Evolutionary conservation across 2,888 invertebrate species (phyloP), one percentile per base, ranked within the genome.

Genomic region (Sarcophaga caerulescens): DNA sequence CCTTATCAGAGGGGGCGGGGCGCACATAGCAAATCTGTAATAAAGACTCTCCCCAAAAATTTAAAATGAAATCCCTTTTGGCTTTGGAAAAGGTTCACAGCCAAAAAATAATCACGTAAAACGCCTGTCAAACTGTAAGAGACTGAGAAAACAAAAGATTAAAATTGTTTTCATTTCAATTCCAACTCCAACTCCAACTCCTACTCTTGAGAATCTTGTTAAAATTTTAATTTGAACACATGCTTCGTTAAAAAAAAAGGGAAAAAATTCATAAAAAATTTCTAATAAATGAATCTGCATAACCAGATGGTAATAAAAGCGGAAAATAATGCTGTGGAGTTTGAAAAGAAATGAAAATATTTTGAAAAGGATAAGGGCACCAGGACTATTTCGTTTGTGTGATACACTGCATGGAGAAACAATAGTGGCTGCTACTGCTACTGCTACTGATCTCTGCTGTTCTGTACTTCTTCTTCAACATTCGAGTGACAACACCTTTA

Each of bases 201-300:
- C 68, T 65, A 52, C 12, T 63, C 44, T 19, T 14, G 19, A 52
- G 63, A 76, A 73, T 57, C 69, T 70, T 76, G 75, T 80, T 80
- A 75, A 80, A 77, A 80, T 84, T 84, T 84, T 84, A 79, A 84
- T 79, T 84, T 80, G 47, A 85, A 74, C 70, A 79, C 70, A 85
- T 83, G 71, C 57, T 68, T n/a, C 47, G 19, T 8, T 8, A 2
- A 10, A 35, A 77, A 60, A 57, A 74, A 44, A 73, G 14, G 52
- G 52, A 10, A 52, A 17, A 35, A 35, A 35, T 8, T 35, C 52
- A 52, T 69, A 59, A 70, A 60, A 45, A 74, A 63, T 65, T 10
- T 25, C 14, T 52, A 17, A 63, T 2, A 63, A 35, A 21, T 68
- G 19, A 77, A 77, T 14, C 52, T 74, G 81, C 47, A 71, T 86